Percentiles rank a stretch among this genome's conserved stretches.
Conservation (phyloP, 2,888 invertebrate genomes). For the Rhagium mordax region DNA sequence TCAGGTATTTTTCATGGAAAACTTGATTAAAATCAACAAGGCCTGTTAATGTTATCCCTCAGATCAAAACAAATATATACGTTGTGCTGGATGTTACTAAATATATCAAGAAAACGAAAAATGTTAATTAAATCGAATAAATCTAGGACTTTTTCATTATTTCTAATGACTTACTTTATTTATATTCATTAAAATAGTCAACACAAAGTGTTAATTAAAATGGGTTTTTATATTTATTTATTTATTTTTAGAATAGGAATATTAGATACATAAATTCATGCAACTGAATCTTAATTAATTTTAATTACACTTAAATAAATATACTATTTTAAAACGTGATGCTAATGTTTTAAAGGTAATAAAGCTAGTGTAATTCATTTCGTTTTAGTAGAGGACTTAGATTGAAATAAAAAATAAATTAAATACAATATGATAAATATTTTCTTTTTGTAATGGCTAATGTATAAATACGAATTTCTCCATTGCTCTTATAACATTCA, state of each 20-base stretch:
- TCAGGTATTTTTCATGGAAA: slow-evolving; percentile 34
- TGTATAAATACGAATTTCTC: too few relatives aligned
- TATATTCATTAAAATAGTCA: neutral
- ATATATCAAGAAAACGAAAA: slow-evolving; percentile 8
- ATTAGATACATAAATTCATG: neutral
- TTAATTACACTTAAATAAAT: neutral
- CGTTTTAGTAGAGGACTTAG: too few relatives aligned
- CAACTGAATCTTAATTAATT: neutral
- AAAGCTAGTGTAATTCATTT: neutral
- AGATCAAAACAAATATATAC: slow-evolving; percentile 7
- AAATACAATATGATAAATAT: too few relatives aligned
- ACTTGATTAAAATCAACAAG: slow-evolving; percentile 31
- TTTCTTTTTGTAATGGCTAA: too few relatives aligned
- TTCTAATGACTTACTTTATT: slow-evolving; percentile 9
- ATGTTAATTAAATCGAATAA: slow-evolving; percentile 25
- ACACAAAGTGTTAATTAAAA: slow-evolving; percentile 3
- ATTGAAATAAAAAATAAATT: neutral
- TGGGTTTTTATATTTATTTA: neutral
- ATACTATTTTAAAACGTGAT: too few relatives aligned
- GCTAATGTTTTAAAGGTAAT: neutral
- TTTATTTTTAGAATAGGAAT: neutral
- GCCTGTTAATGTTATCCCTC: slow-evolving; percentile 20
- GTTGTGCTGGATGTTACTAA: slow-evolving; percentile 13
- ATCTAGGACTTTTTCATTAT: slow-evolving; percentile 3
- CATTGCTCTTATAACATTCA: too few relatives aligned